Percentiles rank a stretch among this genome's conserved stretches.
Evolutionary conservation across 2,888 invertebrate genomes (phyloP).

Genomic region (Xylota sylvarum): DNA sequence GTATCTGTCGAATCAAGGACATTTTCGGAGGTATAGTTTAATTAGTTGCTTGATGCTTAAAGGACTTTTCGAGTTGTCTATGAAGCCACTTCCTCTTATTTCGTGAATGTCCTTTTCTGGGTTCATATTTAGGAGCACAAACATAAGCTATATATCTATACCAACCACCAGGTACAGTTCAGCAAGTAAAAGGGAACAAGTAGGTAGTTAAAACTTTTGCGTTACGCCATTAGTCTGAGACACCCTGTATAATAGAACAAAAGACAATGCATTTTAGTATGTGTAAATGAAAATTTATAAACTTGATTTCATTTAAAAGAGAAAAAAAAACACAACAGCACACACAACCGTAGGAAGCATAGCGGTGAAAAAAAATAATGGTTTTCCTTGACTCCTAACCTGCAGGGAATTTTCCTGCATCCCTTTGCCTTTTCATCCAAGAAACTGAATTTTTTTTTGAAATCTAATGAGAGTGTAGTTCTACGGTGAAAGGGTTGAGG

Average conservation of each 20-base stretch:
- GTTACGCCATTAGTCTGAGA: no score
- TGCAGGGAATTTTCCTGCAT: constrained; percentile 1
- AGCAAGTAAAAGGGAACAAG: no score
- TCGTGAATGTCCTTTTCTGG: no score
- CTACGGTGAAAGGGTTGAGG: background rate
- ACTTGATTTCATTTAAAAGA: constrained; percentile 35
- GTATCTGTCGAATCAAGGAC: no score
- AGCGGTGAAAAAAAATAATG: constrained; percentile 50
- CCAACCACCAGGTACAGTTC: no score
- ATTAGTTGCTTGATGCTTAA: no score
- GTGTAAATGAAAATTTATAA: constrained; percentile 8
- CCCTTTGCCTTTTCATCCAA: constrained; percentile 35
- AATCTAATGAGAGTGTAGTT: constrained; percentile 39
- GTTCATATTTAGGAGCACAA: no score
- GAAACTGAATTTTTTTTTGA: constrained; percentile 4
- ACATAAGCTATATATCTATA: no score
- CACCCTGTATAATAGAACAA: background rate
- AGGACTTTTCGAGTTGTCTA: no score
- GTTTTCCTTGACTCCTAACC: constrained; percentile 32
- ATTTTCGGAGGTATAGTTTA: no score
- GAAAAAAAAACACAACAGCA: constrained; percentile 13
- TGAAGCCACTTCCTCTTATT: no score
- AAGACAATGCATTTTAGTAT: constrained; percentile 17
- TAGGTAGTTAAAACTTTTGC: no score
- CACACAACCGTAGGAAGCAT: constrained; percentile 10